Evolutionary conservation across 2,113 vertebrate genomes (phyloP), one percentile per base, ranked within the genome.

Genomic region (Sander vitreus): DNA sequence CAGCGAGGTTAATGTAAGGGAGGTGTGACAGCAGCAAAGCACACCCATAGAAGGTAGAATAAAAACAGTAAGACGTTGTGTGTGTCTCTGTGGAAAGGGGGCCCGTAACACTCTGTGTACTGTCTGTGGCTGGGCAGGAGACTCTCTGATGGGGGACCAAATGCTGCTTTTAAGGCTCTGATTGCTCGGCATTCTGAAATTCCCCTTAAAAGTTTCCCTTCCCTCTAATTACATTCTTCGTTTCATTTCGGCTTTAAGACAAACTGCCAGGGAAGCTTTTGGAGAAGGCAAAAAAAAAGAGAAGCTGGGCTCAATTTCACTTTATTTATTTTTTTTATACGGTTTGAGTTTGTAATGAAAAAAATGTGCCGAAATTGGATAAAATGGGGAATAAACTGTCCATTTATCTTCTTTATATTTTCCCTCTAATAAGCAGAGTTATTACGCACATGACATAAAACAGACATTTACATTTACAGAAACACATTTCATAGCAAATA

Each of bases 371-470:
- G 67, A 91, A 93, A 94, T 91, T 89, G 81, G 81, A 91, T 94
- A 92, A 94, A 93, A 93, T 81, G 64, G 76, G 73, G 78, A 84
- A 90, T 91, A 92, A 95, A 86, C 85, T 85, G 82, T 88, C 81
- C 86, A 93, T 94, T 94, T 93, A 94, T 95, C 93, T 94, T 89
- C 83, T 83, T 93, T 92, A 89, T 93, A 92, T 87, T 86, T 93
- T 85, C 78, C 85, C 88, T 90, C 81, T 93, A 95, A 95, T 91
- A 91, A 82, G 90, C 86, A 89, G 84, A 91, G 88, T 93, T 94
- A 94, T 94, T 90, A 86, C 74, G 16, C 71, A 54, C 67, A 87
- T 91, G 90, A 91, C 86, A 91, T 48, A 78, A 72, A 92, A 90
- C 94, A 94, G 88, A 86, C 91, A 90, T 91, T 88, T 90, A 71